Evolutionary conservation across 2,888 invertebrate species (phyloP).

Genomic region (Anthrax anthrax): DNA sequence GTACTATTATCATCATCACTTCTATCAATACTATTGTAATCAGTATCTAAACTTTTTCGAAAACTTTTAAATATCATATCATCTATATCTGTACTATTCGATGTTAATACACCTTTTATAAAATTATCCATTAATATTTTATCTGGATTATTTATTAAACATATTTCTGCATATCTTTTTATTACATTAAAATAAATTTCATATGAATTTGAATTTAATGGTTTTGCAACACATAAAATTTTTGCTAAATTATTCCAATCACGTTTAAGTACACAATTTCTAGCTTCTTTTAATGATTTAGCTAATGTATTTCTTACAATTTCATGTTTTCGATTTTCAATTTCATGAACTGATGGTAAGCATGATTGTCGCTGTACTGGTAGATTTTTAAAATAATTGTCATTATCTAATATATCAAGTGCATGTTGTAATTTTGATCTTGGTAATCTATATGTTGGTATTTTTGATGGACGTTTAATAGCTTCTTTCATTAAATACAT

Average conservation of each 20-base stretch:
- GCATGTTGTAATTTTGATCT: slow-evolving; percentile 1
- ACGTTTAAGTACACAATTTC: slow-evolving; percentile 3
- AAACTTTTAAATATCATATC: neutral
- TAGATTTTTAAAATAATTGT: too few species aligned
- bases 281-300: slow-evolving; percentile 1
- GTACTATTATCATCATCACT: neutral
- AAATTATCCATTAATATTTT: neutral
- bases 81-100: neutral
- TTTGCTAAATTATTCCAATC: slow-evolving; percentile 6
- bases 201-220: neutral
- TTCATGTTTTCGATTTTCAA: neutral
- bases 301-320: neutral
- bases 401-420: neutral
- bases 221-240: slow-evolving; percentile 1
- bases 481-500: neutral
- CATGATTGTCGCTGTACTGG: neutral
- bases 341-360: neutral
- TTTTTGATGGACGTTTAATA: neutral
- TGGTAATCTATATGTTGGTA: slow-evolving; percentile 1
- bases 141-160: neutral
- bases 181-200: neutral
- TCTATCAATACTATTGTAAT: neutral
- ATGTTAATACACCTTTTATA: neutral
- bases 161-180: neutral
- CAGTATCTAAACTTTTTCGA: neutral